Percentiles rank a stretch among this genome's conserved stretches.
phyloP scores from a whole-genome alignment of 2,888 invertebrate species.

The Tricholauxania praeusta region DNA sequence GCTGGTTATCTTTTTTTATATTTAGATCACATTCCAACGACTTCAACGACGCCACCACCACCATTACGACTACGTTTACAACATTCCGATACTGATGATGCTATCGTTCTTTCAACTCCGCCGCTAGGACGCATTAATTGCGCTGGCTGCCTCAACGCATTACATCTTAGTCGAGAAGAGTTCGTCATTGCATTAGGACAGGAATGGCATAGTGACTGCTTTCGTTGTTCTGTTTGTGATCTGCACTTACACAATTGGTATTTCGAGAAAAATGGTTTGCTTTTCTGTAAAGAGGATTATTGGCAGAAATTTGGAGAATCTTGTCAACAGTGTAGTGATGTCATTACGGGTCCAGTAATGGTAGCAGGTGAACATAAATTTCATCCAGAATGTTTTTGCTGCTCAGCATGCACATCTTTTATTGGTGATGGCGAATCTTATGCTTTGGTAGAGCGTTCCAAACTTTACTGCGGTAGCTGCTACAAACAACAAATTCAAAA shows the following conservation, averaged over 20 bases:
- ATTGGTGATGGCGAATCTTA: conserved; percentile 95
- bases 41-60: conserved; percentile 28
- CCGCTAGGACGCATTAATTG: conserved; percentile 43
- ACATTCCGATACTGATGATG: conserved; percentile 23
- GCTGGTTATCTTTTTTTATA: conserved; percentile 1
- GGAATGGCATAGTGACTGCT: conserved; percentile 92
- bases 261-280: conserved; percentile 89
- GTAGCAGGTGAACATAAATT: conserved; percentile 95
- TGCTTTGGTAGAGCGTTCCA: conserved; percentile 90
- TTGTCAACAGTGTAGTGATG: conserved; percentile 84
- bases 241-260: conserved; percentile 89
- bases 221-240: conserved; percentile 93
- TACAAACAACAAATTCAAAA: conserved; percentile 70
- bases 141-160: conserved; percentile 58
- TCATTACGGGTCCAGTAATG: conserved; percentile 87
- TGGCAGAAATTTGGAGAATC: conserved; percentile 89
- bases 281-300: conserved; percentile 91
- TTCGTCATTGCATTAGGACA: conserved; percentile 85
- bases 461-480: conserved; percentile 86
- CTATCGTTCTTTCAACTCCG: neutral
- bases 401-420: conserved; percentile 82
- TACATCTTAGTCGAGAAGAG: conserved; percentile 72
- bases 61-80: conserved; percentile 22
- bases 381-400: conserved; percentile 96
- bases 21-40: conserved; percentile 38